Conservation (phyloP, 1,140 invertebrate genomes). For the Popillia japonica region DNA sequence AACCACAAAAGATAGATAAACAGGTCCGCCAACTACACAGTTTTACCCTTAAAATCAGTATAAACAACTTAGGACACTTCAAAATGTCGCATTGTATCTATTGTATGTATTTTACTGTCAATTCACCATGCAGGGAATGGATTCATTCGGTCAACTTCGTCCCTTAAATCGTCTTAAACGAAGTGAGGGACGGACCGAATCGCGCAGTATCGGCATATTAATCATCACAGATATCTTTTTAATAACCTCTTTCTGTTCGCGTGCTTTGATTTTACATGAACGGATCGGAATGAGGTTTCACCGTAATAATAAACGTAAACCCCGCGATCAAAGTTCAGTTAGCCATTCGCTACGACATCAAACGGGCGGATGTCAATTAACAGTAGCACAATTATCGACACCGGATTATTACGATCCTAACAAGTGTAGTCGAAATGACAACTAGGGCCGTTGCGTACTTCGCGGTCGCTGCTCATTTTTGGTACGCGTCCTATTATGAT, state of each 20-base stretch:
- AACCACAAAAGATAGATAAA: too few species aligned
- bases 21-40: too few species aligned
- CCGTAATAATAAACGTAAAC: slow-evolving; percentile 14
- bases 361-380: background rate
- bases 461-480: slow-evolving; percentile 71
- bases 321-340: background rate
- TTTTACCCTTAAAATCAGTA: too few species aligned
- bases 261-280: background rate
- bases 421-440: slow-evolving; percentile 42
- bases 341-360: background rate
- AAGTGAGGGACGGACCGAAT: background rate
- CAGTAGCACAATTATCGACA: background rate
- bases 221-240: background rate
- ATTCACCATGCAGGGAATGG: background rate
- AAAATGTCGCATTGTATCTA: too few species aligned
- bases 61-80: too few species aligned
- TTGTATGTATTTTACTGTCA: too few species aligned
- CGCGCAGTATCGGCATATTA: background rate
- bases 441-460: slow-evolving; percentile 68
- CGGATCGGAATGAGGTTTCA: slow-evolving; percentile 12
- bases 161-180: background rate
- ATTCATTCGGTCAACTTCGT: background rate
- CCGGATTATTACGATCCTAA: background rate
- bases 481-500: slow-evolving; percentile 79
- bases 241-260: background rate